Base-by-base conservation (phyloP, 2,113 vertebrate genomes). In the Zosterops pallidus region DNA sequence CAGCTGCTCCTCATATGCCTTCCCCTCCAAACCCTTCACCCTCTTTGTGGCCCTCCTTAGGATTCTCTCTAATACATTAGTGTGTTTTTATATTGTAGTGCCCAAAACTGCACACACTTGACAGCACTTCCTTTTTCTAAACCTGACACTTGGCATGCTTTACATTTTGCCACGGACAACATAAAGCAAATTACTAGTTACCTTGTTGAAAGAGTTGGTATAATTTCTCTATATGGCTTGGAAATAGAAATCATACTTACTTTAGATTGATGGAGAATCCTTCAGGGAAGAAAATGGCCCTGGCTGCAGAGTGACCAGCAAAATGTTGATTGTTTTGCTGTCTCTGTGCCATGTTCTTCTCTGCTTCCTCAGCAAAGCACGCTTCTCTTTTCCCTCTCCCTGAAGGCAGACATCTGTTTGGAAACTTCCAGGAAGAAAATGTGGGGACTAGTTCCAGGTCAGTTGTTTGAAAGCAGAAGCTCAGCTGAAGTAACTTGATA, bases 351-450 rank as follows among this genome's bases (percentile, higher is more conserved):
- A 9, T 24, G 55, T 35, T 35, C 72, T 52, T 50, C 25, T 57
- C 57, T 76, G 81, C 78, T 77, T 95, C 60, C 50, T 93, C 82
- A 92, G 88, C 88, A 90, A 88, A 92, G 44, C 47, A 33, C 0
- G 2, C 75, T 93, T 96, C 92, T 97, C 76, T 92, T 62, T 92
- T 91, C 59, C 68, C 35, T 83, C 70, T 67, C 52, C 63, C 72
- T 83, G 47, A 80, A 81, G 77, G 75, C 79, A 81, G 76, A 59
- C 76, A 88, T 90, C 85, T 95, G 83, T 88, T 86, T 0, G 1
- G 68, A 91, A 92, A 86, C 79, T 94, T 96, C 83, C 92, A 59
- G 90, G 93, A 95, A 86, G 96, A 95, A 84, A 94, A 93, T 75
- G 60, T 71, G 68, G 44, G 6, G 44, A 67, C 55, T 92, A 56